A percentile compares a stretch with the other conserved stretches of the same genome.
Conservation (phyloP, 92 coral and sea anemone species). For the Galaxea fascicularis region DNA sequence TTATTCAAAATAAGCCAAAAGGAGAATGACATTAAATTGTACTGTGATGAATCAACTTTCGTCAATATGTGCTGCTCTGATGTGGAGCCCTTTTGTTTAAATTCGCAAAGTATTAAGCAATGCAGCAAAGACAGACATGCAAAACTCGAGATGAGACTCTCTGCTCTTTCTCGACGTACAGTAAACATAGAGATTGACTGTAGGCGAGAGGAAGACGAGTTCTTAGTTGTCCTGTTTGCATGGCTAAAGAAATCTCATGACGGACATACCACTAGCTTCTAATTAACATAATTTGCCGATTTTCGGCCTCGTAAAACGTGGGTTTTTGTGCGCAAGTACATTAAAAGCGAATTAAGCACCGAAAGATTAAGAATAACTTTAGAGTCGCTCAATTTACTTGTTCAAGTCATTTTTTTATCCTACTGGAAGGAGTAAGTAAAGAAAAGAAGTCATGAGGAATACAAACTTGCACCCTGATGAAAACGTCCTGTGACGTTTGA, state of each 20-base stretch:
- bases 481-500: too few relatives aligned
- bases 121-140: constrained; percentile 17
- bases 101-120: constrained; percentile 17
- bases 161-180: constrained; percentile 11
- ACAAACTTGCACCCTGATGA: too few relatives aligned
- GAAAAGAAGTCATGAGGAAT: too few relatives aligned
- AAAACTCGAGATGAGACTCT: constrained; percentile 18
- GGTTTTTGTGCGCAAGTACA: too few relatives aligned
- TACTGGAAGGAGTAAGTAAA: too few relatives aligned
- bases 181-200: not conserved
- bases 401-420: too few relatives aligned
- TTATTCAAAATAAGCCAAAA: not conserved
- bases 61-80: constrained; percentile 42
- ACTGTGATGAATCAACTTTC: constrained; percentile 33
- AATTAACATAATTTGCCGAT: too few relatives aligned
- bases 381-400: too few relatives aligned
- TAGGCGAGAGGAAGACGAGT: constrained; percentile 11
- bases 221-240: not conserved
- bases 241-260: too few relatives aligned
- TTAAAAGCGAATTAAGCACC: not conserved
- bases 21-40: constrained; percentile 8
- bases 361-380: not conserved
- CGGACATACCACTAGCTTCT: too few relatives aligned
- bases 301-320: too few relatives aligned
- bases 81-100: constrained; percentile 39